Evolutionary conservation across 2,888 invertebrate genomes (phyloP).

Genomic region (Chymomyza procnemis): DNA sequence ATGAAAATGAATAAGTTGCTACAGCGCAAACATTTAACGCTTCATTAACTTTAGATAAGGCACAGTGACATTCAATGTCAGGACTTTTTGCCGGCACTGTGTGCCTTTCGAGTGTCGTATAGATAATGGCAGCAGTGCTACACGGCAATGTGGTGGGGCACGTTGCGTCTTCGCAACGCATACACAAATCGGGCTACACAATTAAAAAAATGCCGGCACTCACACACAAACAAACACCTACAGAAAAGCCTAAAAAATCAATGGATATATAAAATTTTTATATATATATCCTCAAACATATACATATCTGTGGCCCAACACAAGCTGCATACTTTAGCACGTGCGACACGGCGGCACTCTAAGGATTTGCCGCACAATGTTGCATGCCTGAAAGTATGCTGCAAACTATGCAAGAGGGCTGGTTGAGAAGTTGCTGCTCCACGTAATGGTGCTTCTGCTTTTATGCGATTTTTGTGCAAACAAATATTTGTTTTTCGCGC

Average conservation of each 20-base stretch:
- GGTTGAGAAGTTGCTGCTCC: too few species aligned
- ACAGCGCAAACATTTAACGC: slow-evolving; percentile 71
- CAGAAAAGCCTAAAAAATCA: neutral
- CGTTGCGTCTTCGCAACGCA: neutral
- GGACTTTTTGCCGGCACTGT: neutral
- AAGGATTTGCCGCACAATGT: slow-evolving; percentile 29
- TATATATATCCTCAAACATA: slow-evolving; percentile 8
- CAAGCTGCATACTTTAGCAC: slow-evolving; percentile 36
- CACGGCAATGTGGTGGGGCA: neutral
- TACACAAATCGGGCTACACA: neutral
- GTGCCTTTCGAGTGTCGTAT: neutral
- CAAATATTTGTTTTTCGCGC: too few species aligned
- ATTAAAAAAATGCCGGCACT: neutral
- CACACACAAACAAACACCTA: neutral
- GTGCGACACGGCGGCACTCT: slow-evolving; percentile 14
- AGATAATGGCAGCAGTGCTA: neutral
- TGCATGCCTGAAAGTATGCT: slow-evolving; percentile 17
- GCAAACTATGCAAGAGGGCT: neutral
- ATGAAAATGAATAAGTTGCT: slow-evolving; percentile 71
- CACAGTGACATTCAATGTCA: slow-evolving; percentile 30
- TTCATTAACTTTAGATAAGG: slow-evolving; percentile 71
- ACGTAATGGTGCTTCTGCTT: too few species aligned
- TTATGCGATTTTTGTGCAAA: too few species aligned
- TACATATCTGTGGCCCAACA: slow-evolving; percentile 27
- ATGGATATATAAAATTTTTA: neutral